phyloP scores from a whole-genome alignment of 2,888 invertebrate species.

The Drosophila atripex region DNA sequence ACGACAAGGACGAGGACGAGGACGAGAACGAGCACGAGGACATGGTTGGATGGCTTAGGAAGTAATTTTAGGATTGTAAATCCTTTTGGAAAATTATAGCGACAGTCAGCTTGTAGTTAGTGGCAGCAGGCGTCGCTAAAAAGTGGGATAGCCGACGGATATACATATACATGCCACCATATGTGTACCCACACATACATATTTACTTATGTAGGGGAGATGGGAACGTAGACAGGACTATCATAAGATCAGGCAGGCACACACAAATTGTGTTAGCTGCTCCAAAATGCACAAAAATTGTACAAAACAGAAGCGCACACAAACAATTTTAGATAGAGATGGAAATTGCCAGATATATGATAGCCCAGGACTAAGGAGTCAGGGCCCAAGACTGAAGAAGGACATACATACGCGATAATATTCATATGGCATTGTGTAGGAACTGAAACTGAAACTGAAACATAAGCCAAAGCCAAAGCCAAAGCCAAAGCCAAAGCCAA shows the following conservation, averaged over 20 bases:
- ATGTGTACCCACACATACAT: not conserved
- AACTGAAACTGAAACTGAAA: conserved; percentile 21
- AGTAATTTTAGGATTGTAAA: conserved; percentile 78
- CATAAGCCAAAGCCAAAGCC: conserved; percentile 38
- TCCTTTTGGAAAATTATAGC: conserved; percentile 78
- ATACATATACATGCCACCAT: not conserved
- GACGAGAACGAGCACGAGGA: conserved; percentile 51
- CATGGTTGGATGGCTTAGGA: conserved; percentile 78
- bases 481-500: conserved; percentile 40
- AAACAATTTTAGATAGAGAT: conserved; percentile 27
- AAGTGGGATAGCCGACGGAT: not conserved
- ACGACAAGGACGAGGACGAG: conserved; percentile 45
- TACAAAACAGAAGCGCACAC: conserved; percentile 36
- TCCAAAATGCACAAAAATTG: conserved; percentile 64
- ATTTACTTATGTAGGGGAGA: not conserved
- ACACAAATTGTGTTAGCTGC: conserved; percentile 68
- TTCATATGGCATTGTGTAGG: conserved; percentile 66
- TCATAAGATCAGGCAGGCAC: conserved; percentile 67
- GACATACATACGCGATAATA: conserved; percentile 53
- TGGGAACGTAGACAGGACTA: conserved; percentile 42
- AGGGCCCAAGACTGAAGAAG: not conserved
- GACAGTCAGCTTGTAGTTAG: conserved; percentile 77
- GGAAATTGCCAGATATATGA: conserved; percentile 28
- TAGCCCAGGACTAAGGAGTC: not conserved
- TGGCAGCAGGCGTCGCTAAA: conserved; percentile 56